Evolutionary conservation across 1,140 invertebrate genomes (phyloP).

Genomic region (Drosophila pseudoobscura): DNA sequence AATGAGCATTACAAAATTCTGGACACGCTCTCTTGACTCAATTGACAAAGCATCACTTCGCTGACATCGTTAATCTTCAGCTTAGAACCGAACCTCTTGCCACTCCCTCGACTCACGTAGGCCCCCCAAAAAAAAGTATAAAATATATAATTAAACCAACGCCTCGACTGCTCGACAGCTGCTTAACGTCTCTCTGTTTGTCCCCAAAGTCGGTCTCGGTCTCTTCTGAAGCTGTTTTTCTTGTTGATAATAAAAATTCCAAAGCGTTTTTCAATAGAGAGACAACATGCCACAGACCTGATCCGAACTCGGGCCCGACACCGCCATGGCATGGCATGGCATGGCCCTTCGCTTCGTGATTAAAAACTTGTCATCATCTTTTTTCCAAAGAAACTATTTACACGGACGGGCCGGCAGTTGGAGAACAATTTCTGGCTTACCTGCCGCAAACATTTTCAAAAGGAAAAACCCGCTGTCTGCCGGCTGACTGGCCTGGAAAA

Average conservation of each 20-base stretch:
- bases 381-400: conserved; percentile 79
- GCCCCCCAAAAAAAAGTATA: conserved; percentile 20
- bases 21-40: conserved; percentile 17
- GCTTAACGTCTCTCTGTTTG: conserved; percentile 2
- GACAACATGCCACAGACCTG: neutral
- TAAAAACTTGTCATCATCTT: conserved; percentile 80
- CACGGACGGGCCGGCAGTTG: conserved; percentile 28
- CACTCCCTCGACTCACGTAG: conserved; percentile 67
- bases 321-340: neutral
- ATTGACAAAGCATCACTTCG: conserved; percentile 37
- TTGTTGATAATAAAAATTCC: conserved; percentile 77
- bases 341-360: conserved; percentile 48
- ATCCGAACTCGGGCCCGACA: neutral
- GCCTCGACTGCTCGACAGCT: conserved; percentile 8
- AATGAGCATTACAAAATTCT: conserved; percentile 45
- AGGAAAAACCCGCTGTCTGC: conserved; percentile 55
- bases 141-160: conserved; percentile 66
- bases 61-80: conserved; percentile 72
- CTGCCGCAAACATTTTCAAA: conserved; percentile 55
- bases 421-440: conserved; percentile 54
- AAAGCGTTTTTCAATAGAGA: conserved; percentile 76
- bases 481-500: conserved; percentile 38
- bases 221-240: conserved; percentile 17
- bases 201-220: conserved; percentile 16
- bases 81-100: conserved; percentile 32